These are phyloP conservation scores for Podiceps cristatus DNA, from an alignment of 2,113 vertebrate species.

Conservation along the genomic window DNA sequence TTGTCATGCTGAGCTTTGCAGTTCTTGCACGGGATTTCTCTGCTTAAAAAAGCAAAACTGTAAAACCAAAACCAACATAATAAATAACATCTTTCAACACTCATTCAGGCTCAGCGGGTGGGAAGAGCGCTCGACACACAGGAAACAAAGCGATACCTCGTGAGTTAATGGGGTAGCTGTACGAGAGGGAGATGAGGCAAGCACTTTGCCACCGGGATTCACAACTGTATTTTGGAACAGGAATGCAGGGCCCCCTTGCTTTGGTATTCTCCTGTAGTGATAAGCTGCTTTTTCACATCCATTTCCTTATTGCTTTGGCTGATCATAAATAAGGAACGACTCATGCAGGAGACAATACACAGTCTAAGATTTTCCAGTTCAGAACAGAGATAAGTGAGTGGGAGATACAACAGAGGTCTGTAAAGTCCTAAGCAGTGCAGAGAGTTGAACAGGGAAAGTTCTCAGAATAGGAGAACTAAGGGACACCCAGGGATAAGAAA, in stretches of 20 bases:
- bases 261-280: not conserved
- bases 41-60: not conserved
- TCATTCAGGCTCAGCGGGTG: rapidly evolving
- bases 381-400: slow-evolving; percentile 9
- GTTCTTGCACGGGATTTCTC: not conserved
- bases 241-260: not conserved
- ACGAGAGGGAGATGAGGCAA: not conserved
- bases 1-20: not conserved
- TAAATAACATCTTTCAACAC: not conserved
- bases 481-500: not conserved
- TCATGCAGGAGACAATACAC: not conserved
- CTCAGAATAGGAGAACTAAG: not conserved
- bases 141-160: not conserved
- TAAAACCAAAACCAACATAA: not conserved
- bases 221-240: not conserved
- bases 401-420: not conserved
- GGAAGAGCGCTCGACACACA: rapidly evolving
- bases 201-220: not conserved
- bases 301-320: not conserved
- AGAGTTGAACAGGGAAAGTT: not conserved
- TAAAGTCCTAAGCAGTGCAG: not conserved
- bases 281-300: not conserved
- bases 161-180: not conserved
- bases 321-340: not conserved
- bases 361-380: slow-evolving; percentile 10